phyloP scores from a whole-genome alignment of 2,113 vertebrate species.

The Panthera uncia region DNA sequence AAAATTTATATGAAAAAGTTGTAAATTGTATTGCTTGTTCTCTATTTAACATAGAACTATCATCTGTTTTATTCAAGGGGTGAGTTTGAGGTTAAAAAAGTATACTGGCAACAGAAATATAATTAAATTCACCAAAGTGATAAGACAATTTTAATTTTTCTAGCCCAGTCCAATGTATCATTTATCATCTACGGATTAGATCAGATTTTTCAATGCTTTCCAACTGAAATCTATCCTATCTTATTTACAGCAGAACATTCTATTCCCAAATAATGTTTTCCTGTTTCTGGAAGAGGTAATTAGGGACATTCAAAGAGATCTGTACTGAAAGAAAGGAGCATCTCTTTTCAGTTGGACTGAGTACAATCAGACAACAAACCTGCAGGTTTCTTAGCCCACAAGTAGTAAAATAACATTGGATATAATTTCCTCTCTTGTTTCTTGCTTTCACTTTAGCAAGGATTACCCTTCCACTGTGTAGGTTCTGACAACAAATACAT shows the following conservation, averaged over 20 bases:
- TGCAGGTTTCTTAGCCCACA: neutral
- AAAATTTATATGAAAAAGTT: neutral
- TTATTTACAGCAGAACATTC: neutral
- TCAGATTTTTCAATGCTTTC: neutral
- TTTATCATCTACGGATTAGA: neutral
- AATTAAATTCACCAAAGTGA: neutral
- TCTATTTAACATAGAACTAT: neutral
- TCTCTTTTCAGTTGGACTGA: neutral
- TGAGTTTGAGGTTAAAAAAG: neutral
- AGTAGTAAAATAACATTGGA: neutral
- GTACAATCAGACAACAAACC: neutral
- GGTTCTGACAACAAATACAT: neutral
- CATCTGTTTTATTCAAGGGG: neutral
- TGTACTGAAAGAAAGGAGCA: neutral
- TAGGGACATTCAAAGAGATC: neutral
- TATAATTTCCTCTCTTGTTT: neutral
- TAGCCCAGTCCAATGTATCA: neutral
- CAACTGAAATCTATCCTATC: neutral
- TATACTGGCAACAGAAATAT: neutral
- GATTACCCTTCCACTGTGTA: neutral
- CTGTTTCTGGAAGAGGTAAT: neutral
- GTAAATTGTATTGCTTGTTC: neutral
- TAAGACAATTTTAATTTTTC: constrained; percentile 6
- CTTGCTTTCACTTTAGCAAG: neutral
- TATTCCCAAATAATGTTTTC: neutral